Percentiles rank a stretch among this genome's conserved stretches.
Evolutionary conservation across 2,888 invertebrate genomes (phyloP).

Genomic region (Caenorhabditis becei): DNA sequence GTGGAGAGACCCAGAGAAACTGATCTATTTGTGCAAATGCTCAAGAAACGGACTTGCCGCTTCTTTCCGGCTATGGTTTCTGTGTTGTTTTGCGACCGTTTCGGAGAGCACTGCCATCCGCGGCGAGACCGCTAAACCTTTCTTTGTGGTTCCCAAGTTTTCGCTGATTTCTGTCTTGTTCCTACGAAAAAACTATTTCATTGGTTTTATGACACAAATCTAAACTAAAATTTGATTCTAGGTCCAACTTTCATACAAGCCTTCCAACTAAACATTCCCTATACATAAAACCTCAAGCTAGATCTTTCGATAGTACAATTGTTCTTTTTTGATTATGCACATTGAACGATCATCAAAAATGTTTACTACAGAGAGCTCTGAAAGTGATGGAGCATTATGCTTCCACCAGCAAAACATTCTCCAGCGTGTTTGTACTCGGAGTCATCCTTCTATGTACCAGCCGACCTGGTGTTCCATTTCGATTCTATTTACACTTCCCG

Average conservation of each 20-base stretch:
- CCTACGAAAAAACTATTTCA: too few relatives aligned
- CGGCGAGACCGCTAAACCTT: background rate
- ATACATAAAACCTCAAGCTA: too few relatives aligned
- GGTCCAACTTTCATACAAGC: too few relatives aligned
- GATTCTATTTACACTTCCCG: slow-evolving; percentile 53
- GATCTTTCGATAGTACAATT: background rate
- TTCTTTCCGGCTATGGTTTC: slow-evolving; percentile 45
- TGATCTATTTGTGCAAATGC: slow-evolving; percentile 59
- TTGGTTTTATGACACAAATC: too few relatives aligned
- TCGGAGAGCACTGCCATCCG: slow-evolving; percentile 19
- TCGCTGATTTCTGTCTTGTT: background rate
- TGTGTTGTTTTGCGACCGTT: slow-evolving; percentile 17
- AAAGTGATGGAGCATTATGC: background rate
- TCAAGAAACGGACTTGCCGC: slow-evolving; percentile 52
- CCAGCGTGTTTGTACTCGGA: slow-evolving; percentile 34
- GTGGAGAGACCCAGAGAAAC: slow-evolving; percentile 36
- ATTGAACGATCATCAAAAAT: background rate
- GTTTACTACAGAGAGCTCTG: background rate
- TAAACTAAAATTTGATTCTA: too few relatives aligned
- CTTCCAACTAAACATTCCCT: too few relatives aligned
- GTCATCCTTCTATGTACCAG: slow-evolving; percentile 26
- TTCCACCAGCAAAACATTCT: background rate
- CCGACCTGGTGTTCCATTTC: slow-evolving; percentile 53
- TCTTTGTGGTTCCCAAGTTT: background rate
- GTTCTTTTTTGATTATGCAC: background rate